phyloP scores from a whole-genome alignment of 2,888 invertebrate species.

The Creontiades dilutus region DNA sequence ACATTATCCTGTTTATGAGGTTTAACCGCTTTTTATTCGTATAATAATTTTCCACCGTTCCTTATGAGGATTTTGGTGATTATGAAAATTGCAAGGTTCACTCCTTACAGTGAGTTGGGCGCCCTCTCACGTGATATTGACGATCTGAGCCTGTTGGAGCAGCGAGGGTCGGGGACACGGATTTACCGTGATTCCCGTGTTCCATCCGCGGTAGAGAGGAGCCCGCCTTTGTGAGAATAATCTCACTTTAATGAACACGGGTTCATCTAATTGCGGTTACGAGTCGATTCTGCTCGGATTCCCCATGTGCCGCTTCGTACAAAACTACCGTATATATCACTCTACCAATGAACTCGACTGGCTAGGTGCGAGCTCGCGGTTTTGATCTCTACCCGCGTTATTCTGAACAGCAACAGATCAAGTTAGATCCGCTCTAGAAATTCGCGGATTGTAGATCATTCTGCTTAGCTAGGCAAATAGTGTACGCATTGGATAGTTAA shows the following conservation, averaged over 20 bases:
- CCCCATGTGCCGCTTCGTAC: slow-evolving; percentile 7
- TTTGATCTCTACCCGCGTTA: background rate
- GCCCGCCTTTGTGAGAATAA: slow-evolving; percentile 11
- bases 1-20: no score
- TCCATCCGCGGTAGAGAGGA: background rate
- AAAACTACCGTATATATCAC: background rate
- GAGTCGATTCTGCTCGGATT: slow-evolving; percentile 32
- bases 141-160: background rate
- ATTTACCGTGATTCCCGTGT: slow-evolving; percentile 26
- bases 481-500: no score
- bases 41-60: no score
- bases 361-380: background rate
- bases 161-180: background rate
- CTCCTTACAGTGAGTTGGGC: no score
- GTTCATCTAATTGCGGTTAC: slow-evolving; percentile 35
- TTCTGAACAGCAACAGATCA: background rate
- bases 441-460: background rate
- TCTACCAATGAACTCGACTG: background rate
- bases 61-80: no score
- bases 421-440: background rate
- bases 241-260: slow-evolving; percentile 27
- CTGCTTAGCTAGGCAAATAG: background rate
- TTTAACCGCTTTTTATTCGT: no score
- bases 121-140: background rate
- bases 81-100: no score